A percentile compares a stretch with the other conserved stretches of the same genome.
phyloP scores from a whole-genome alignment of 2,797 vertebrate genomes.

The Bucorvus abyssinicus region DNA sequence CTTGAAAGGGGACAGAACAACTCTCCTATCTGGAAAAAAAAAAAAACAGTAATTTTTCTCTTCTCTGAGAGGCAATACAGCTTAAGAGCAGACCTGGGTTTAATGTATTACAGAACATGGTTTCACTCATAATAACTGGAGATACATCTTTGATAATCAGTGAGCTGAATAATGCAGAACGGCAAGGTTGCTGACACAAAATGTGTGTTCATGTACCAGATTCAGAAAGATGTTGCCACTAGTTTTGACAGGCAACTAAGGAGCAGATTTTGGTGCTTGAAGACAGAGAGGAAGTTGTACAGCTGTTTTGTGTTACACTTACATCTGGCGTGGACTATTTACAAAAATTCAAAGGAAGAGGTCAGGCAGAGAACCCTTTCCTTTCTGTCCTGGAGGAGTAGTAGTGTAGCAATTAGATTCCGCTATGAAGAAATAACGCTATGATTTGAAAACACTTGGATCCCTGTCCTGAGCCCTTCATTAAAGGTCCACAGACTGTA shows the following conservation, averaged over 20 bases:
- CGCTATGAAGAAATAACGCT: background rate
- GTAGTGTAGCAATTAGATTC: background rate
- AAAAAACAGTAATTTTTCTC: background rate
- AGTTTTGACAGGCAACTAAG: background rate
- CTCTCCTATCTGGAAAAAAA: background rate
- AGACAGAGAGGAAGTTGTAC: slow-evolving; percentile 36
- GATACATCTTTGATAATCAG: background rate
- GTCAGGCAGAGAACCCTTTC: background rate
- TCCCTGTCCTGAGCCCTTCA: background rate
- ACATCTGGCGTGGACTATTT: background rate
- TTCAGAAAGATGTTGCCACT: background rate
- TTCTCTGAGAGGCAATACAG: background rate
- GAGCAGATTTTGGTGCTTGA: background rate
- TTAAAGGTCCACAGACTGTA: background rate
- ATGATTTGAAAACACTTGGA: background rate
- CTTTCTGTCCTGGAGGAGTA: background rate
- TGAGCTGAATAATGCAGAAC: background rate
- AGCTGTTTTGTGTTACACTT: slow-evolving; percentile 25
- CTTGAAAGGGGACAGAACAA: background rate
- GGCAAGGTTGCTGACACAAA: background rate
- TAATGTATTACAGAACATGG: background rate
- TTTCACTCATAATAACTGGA: background rate
- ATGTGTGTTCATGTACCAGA: background rate
- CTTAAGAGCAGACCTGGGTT: background rate
- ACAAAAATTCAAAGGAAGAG: slow-evolving; percentile 35